Evolutionary conservation across 2,888 invertebrate species (phyloP).

Genomic region (Dasysyrphus albostriatus): DNA sequence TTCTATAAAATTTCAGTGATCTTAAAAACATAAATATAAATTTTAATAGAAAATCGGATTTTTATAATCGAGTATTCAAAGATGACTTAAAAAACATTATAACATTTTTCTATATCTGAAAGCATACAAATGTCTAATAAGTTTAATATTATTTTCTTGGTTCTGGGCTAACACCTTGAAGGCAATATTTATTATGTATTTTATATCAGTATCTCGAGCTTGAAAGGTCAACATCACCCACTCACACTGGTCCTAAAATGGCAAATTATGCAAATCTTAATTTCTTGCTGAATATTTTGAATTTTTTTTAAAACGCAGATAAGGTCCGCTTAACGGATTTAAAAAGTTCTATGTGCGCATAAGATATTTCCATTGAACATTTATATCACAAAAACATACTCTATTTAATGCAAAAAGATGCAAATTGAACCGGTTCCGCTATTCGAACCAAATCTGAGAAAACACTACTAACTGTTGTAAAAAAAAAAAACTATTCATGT

Average conservation of each 20-base stretch:
- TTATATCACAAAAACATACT: background rate
- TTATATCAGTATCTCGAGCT: background rate
- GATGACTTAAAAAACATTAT: no score
- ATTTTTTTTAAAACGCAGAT: background rate
- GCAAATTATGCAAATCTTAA: background rate
- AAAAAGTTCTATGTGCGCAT: background rate
- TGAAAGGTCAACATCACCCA: background rate
- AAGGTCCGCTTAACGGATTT: constrained; percentile 6
- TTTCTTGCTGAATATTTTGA: background rate
- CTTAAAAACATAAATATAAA: no score
- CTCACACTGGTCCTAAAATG: background rate
- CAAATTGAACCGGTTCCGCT: constrained; percentile 59
- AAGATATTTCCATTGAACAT: background rate
- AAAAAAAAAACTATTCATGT: background rate
- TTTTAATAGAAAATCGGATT: no score
- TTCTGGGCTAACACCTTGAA: no score
- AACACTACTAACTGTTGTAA: constrained; percentile 9
- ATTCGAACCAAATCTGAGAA: constrained; percentile 48
- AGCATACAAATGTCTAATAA: no score
- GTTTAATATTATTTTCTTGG: no score
- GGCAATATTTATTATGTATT: no score
- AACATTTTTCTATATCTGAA: no score
- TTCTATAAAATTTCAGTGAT: no score
- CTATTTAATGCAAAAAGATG: constrained; percentile 50
- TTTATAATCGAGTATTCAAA: no score